Conservation (phyloP, 2,113 vertebrate species). For the Oncorhynchus tshawytscha region DNA sequence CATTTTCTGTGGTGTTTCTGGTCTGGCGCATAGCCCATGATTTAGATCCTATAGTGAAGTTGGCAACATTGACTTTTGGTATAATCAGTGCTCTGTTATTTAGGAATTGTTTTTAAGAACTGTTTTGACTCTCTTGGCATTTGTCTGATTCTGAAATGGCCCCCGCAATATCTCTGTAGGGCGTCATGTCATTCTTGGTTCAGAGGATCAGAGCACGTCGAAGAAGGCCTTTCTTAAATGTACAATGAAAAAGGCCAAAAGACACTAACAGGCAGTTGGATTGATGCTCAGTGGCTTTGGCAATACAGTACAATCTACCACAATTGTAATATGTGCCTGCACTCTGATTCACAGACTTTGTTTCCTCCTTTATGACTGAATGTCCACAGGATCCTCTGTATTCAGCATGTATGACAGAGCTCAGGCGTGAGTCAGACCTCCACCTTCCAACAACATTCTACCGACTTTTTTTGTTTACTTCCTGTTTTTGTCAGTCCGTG, state of each 20-base stretch:
- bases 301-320: conserved; percentile 27
- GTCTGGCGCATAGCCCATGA: background rate
- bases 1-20: background rate
- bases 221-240: conserved; percentile 44
- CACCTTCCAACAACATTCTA: conserved; percentile 2
- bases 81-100: background rate
- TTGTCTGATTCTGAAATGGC: conserved; percentile 18
- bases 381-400: conserved; percentile 44
- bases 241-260: conserved; percentile 58
- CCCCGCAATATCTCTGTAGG: conserved; percentile 30
- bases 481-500: conserved; percentile 29
- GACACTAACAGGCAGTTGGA: conserved; percentile 65
- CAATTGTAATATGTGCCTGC: conserved; percentile 55
- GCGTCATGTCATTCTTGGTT: conserved; percentile 57
- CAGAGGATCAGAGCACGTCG: conserved; percentile 17
- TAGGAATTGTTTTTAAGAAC: conserved; percentile 20
- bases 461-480: background rate
- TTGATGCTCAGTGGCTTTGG: conserved; percentile 61
- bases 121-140: conserved; percentile 43
- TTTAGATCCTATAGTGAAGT: background rate
- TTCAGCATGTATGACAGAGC: conserved; percentile 42
- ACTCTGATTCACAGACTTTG: conserved; percentile 55
- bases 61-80: background rate
- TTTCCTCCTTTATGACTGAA: conserved; percentile 48
- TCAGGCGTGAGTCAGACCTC: conserved; percentile 16